A percentile compares a stretch with the other conserved stretches of the same genome.
Conservation (phyloP, 2,888 invertebrate species). For the Ectemnius cavifrons region DNA sequence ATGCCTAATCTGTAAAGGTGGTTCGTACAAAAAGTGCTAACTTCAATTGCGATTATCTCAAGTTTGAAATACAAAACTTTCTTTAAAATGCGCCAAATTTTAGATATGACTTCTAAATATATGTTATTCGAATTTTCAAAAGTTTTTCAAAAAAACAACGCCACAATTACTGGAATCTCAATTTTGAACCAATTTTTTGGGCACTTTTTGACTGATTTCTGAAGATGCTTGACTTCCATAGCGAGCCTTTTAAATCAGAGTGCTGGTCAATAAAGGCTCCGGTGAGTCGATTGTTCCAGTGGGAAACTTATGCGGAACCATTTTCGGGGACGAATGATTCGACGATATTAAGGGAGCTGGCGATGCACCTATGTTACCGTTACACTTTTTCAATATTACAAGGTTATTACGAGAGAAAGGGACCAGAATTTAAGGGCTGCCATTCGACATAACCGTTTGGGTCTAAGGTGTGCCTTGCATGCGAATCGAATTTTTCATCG, state of each 20-base stretch:
- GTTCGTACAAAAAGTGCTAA: no score
- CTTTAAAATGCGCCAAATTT: no score
- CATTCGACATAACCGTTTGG: not conserved
- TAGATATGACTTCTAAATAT: no score
- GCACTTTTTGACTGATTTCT: no score
- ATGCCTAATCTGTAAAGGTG: no score
- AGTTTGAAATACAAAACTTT: no score
- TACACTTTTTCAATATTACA: not conserved
- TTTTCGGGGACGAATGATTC: not conserved
- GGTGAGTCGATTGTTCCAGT: not conserved
- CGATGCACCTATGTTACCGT: not conserved
- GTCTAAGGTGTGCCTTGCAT: not conserved
- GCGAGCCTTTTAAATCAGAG: conserved; percentile 2
- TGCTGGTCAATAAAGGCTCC: conserved; percentile 1
- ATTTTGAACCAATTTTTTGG: no score
- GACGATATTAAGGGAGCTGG: not conserved
- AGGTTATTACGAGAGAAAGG: not conserved
- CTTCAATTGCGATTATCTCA: no score
- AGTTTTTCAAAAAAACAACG: no score
- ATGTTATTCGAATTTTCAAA: no score
- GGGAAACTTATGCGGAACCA: not conserved
- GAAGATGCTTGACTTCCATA: not conserved
- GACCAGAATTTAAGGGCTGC: not conserved
- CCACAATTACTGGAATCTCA: no score
- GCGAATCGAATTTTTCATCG: not conserved